Evolutionary conservation across 2,113 vertebrate species (phyloP).

Genomic region (Malurus elegans): DNA sequence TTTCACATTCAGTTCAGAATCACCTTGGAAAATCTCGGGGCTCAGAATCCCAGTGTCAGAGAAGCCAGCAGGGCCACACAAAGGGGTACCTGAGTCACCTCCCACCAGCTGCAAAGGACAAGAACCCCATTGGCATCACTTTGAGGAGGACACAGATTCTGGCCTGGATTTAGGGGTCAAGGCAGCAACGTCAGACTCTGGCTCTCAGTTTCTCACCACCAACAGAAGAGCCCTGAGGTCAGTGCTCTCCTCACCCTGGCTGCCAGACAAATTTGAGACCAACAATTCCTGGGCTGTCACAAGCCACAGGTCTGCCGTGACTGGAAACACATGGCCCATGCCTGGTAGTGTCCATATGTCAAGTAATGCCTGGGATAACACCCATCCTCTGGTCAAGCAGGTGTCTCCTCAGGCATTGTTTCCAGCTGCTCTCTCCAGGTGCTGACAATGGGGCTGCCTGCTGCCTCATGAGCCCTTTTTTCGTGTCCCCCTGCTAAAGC

Average conservation of each 20-base stretch:
- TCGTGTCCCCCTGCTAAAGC: background rate
- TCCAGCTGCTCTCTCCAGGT: background rate
- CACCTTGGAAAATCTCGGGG: accelerated
- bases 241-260: background rate
- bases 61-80: background rate
- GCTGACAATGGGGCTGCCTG: background rate
- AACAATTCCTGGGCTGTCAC: background rate
- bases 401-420: background rate
- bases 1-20: background rate
- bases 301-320: background rate
- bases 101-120: background rate
- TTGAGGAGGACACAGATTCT: background rate
- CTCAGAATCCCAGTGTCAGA: background rate
- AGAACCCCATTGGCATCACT: background rate
- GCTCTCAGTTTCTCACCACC: accelerated
- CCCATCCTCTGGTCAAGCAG: background rate
- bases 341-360: accelerated
- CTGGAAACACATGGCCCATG: background rate
- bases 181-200: background rate
- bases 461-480: background rate
- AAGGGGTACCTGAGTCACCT: background rate
- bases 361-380: background rate
- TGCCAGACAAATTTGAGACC: background rate
- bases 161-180: background rate
- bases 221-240: background rate